These are phyloP conservation scores for Bombus fervidus DNA, from an alignment of 1,140 invertebrate genomes.

Conservation along the genomic window DNA sequence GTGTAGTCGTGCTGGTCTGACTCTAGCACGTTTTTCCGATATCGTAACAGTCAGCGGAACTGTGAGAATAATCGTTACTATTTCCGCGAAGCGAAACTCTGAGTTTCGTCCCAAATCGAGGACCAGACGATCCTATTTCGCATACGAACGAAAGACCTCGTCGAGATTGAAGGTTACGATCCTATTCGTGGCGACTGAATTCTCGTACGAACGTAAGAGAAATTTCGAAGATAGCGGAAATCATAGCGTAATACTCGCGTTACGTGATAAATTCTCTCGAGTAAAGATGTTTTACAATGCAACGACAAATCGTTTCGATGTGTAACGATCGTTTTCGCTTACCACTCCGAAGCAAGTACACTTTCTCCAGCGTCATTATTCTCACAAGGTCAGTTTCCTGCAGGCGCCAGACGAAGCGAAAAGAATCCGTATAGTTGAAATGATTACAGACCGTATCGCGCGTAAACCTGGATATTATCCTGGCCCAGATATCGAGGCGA, in stretches of 20 bases:
- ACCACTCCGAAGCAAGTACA: neutral
- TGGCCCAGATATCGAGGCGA: neutral
- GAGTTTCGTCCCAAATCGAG: conserved; percentile 28
- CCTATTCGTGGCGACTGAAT: neutral
- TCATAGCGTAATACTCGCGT: neutral
- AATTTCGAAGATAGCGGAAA: neutral
- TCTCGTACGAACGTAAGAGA: neutral
- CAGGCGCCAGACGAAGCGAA: neutral
- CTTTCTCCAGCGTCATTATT: neutral
- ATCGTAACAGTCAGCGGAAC: conserved; percentile 54
- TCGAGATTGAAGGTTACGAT: conserved; percentile 16
- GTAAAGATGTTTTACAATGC: neutral
- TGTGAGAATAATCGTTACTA: conserved; percentile 55
- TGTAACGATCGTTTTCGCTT: neutral
- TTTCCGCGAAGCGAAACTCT: conserved; percentile 21
- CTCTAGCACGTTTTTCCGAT: conserved; percentile 42
- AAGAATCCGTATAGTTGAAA: neutral
- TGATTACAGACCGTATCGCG: neutral
- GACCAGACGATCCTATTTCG: conserved; percentile 56
- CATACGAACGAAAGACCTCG: conserved; percentile 17
- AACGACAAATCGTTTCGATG: neutral
- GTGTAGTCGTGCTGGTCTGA: conserved; percentile 11
- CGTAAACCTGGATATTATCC: neutral
- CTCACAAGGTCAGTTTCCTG: neutral
- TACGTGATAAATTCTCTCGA: no score